Conservation (phyloP, 2,113 vertebrate genomes). For the Hystrix cristata region DNA sequence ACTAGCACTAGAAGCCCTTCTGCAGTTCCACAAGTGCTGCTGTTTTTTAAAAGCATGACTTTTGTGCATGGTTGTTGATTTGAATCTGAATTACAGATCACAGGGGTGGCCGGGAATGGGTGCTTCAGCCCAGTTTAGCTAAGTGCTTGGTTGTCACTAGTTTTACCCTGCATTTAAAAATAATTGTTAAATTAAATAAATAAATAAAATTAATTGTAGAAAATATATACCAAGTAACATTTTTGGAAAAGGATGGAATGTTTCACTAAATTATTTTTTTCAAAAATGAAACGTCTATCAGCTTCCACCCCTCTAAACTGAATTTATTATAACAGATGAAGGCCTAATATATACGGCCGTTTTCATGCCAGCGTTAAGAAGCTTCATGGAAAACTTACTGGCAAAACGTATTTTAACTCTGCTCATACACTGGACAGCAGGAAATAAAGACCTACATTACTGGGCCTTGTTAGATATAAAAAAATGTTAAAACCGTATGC, state of each 20-base stretch:
- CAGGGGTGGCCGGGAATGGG: background rate
- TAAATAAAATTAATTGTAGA: background rate
- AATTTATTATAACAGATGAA: background rate
- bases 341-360: background rate
- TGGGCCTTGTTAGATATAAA: background rate
- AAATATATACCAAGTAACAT: background rate
- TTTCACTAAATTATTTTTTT: background rate
- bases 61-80: background rate
- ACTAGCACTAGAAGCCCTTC: background rate
- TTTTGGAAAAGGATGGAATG: background rate
- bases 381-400: background rate
- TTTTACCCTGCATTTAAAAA: background rate
- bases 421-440: background rate
- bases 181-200: background rate
- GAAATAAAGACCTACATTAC: background rate
- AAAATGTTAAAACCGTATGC: background rate
- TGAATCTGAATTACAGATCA: background rate
- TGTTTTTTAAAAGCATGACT: background rate
- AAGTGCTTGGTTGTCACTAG: background rate
- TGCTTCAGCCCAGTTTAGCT: background rate
- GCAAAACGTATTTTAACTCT: background rate
- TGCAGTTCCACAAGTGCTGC: rapidly evolving
- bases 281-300: background rate
- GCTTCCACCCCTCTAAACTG: background rate
- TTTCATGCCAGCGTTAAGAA: background rate